Base-by-base conservation (phyloP, 1,140 invertebrate genomes). In the Drosophila pseudoobscura region DNA sequence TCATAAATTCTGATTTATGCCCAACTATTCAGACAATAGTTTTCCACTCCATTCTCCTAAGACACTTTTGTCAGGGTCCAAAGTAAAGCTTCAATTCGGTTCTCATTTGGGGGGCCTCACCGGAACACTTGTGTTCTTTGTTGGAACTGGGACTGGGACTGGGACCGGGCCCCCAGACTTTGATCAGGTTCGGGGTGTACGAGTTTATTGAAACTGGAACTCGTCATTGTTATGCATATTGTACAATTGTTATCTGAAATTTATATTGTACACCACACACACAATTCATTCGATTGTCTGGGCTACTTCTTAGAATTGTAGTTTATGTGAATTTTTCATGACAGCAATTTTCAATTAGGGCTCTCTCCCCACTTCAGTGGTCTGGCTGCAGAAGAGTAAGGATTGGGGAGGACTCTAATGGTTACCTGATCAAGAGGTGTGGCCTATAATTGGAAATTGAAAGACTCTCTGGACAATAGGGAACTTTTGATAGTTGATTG, bases 201-300 rank as follows among this genome's bases (percentile, higher is more conserved):
- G 43, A 41, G 61, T 50, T 52, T 56, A 57, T 64, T 60, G 66
- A 69, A 76, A 68, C 66, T 76, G 82, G 77, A 80, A 82, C 78
- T 75, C 69, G 61, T 80, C 78, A 87, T 85, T 85, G 82, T 85
- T 80, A 85, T 85, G 80, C 80, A 85, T 87, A 85, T 87, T 87
- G 82, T 77, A 80, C 82, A 80, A 87, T 84, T 70, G 77, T 84
- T 87, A 87, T 87, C 68, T 77, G 82, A 85, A 75, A 75, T 75
- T 75, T 75, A 75, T 68, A 75, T 75, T 47, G 39, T 74, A 52
- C 70, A 41, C 35, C 17, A 6, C 20, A 52, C 53, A 64, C 31
- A 80, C 73, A 77, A 73, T 61, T 72, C 80, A 60, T 70, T 87
- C 68, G 80, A 80, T 78, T 85, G 82, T 87, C 74, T 66, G 74